Percentiles rank a stretch among this genome's conserved stretches.
phyloP scores from a whole-genome alignment of 1,140 invertebrate genomes.

The Aphaenogaster floridana region DNA sequence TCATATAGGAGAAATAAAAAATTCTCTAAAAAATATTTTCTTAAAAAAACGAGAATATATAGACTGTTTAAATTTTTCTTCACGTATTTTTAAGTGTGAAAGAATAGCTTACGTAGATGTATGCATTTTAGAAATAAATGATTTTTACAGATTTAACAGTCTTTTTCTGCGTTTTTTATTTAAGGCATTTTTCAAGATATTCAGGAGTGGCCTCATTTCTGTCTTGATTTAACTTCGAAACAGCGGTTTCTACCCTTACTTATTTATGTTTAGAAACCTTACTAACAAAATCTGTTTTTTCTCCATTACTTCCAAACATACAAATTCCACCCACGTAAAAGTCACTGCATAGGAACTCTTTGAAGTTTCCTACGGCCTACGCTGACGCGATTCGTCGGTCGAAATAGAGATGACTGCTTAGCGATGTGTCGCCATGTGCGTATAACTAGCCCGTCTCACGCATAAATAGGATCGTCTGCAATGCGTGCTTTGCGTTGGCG shows the following conservation, averaged over 20 bases:
- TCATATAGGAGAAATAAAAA: neutral
- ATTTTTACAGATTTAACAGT: neutral
- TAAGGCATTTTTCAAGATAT: conserved; percentile 2
- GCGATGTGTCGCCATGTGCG: conserved; percentile 19
- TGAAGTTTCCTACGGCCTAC: conserved; percentile 43
- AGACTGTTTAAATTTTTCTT: neutral
- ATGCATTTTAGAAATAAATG: neutral
- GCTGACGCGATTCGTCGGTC: conserved; percentile 29
- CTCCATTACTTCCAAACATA: neutral
- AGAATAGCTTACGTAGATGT: neutral
- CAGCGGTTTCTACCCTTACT: neutral
- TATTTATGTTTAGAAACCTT: conserved; percentile 9
- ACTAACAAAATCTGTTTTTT: conserved; percentile 31
- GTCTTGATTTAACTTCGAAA: neutral
- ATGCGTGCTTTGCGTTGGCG: conserved; percentile 37
- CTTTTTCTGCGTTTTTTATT: neutral
- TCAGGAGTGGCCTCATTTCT: neutral
- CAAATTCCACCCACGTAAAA: conserved; percentile 37
- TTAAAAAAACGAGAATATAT: neutral
- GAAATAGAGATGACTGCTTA: conserved; percentile 65
- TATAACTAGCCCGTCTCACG: conserved; percentile 32
- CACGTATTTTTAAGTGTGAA: neutral
- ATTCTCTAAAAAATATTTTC: neutral
- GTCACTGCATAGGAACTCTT: conserved; percentile 45
- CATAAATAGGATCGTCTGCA: conserved; percentile 60